Percentiles rank a stretch among this genome's conserved stretches.
Conservation (phyloP, 2,797 vertebrate genomes). For the Hybognathus amarus region DNA sequence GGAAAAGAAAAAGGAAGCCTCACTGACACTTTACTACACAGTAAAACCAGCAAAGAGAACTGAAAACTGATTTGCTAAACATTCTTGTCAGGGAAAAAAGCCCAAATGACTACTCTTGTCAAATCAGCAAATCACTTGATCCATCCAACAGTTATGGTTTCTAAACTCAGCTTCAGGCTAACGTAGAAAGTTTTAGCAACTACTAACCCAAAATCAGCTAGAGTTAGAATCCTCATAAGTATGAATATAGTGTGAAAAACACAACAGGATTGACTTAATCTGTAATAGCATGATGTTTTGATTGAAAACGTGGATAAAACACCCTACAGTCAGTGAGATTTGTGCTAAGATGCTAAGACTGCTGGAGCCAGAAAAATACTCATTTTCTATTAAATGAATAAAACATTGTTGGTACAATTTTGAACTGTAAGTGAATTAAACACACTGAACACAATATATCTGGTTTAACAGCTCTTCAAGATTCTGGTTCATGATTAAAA, state of each 20-base stretch:
- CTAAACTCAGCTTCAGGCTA: not conserved
- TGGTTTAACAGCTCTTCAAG: not conserved
- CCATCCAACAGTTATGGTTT: not conserved
- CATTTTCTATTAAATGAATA: not conserved
- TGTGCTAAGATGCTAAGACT: slow-evolving; percentile 32
- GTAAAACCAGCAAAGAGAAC: slow-evolving; percentile 7
- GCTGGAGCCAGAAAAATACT: not conserved
- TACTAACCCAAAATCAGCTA: not conserved
- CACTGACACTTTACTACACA: not conserved
- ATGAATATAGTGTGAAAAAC: not conserved
- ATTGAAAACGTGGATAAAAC: not conserved
- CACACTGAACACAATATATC: not conserved
- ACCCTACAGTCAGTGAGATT: not conserved
- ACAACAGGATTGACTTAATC: not conserved
- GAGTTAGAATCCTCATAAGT: too few relatives aligned
- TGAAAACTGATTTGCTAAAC: slow-evolving; percentile 28
- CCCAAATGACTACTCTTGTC: not conserved
- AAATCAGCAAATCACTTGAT: slow-evolving; percentile 9
- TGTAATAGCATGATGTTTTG: not conserved
- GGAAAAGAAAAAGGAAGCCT: slow-evolving; percentile 12
- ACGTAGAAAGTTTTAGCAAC: too few relatives aligned
- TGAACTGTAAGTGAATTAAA: not conserved
- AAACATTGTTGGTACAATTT: not conserved
- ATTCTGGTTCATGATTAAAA: not conserved
- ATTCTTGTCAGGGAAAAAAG: not conserved